These are phyloP conservation scores for Apistogramma diplotaenia DNA, from an alignment of 2,113 vertebrate genomes.

Conservation along the genomic window DNA sequence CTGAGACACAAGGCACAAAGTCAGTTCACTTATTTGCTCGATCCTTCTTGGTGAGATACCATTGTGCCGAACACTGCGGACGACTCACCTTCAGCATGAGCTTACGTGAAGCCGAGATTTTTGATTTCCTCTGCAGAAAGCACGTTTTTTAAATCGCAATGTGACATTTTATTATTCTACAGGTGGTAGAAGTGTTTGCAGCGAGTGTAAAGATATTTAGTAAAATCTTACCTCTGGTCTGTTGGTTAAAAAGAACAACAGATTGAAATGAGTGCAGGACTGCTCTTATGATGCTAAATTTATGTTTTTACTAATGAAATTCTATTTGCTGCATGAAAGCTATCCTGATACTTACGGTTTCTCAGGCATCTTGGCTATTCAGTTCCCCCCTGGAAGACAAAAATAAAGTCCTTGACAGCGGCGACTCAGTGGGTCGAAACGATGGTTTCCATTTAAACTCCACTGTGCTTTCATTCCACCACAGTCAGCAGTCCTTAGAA, in stretches of 20 bases:
- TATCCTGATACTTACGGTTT: constrained; percentile 75
- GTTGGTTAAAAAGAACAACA: not conserved
- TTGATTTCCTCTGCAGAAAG: constrained; percentile 83
- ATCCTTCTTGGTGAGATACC: not conserved
- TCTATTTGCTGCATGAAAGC: not conserved
- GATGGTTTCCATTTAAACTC: constrained; percentile 35
- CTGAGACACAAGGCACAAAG: constrained; percentile 59
- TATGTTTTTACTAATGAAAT: constrained; percentile 32
- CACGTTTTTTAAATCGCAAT: not conserved
- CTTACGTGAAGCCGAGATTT: constrained; percentile 96
- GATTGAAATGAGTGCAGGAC: not conserved
- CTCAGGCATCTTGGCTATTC: constrained; percentile 74
- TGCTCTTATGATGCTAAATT: not conserved
- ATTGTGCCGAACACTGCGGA: not conserved
- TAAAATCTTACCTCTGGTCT: constrained; percentile 73
- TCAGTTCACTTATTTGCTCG: not conserved
- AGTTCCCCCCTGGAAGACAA: constrained; percentile 68
- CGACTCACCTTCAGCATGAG: constrained; percentile 87
- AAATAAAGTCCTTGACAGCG: constrained; percentile 65
- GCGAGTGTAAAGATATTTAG: not conserved
- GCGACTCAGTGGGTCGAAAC: constrained; percentile 13
- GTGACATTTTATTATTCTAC: not conserved
- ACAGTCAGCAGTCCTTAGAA: too few relatives aligned
- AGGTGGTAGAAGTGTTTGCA: not conserved
- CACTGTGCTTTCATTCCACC: not conserved